Evolutionary conservation across 2,888 invertebrate genomes (phyloP).

Genomic region (Drosophila tanythrix): DNA sequence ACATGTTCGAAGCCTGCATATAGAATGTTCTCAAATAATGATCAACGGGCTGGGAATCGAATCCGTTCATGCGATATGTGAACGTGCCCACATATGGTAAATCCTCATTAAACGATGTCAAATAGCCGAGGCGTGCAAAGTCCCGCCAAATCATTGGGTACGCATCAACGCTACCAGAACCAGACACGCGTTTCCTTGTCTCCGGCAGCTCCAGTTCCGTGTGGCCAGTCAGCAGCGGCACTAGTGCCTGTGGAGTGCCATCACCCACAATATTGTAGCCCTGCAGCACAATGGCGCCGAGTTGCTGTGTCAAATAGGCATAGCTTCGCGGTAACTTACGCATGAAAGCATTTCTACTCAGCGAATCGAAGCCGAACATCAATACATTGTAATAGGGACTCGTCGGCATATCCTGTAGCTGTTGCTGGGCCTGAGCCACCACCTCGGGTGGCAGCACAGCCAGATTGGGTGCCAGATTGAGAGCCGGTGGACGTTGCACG

Average conservation of each 20-base stretch:
- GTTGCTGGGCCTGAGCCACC: constrained; percentile 64
- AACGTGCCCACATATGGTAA: constrained; percentile 93
- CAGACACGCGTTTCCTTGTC: constrained; percentile 89
- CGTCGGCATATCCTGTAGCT: constrained; percentile 54
- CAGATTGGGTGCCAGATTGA: constrained; percentile 65
- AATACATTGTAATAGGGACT: constrained; percentile 88
- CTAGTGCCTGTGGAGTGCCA: constrained; percentile 94
- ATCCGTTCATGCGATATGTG: constrained; percentile 95
- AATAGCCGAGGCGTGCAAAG: constrained; percentile 89
- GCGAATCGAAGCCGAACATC: constrained; percentile 95
- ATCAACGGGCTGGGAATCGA: constrained; percentile 92
- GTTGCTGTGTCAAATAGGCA: constrained; percentile 87
- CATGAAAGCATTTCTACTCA: constrained; percentile 93
- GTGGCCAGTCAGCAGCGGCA: constrained; percentile 94
- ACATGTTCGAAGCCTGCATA: constrained; percentile 87
- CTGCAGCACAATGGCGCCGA: constrained; percentile 88
- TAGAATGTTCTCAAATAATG: constrained; percentile 95
- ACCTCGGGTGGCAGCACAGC: constrained; percentile 61
- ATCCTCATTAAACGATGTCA: constrained; percentile 95
- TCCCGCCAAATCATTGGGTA: constrained; percentile 95
- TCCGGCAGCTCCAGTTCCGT: constrained; percentile 95
- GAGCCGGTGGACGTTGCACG: constrained; percentile 76
- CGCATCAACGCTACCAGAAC: constrained; percentile 89
- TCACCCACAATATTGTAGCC: constrained; percentile 95
- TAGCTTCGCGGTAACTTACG: constrained; percentile 92